Conservation (phyloP, 1,140 invertebrate species). For the Cotesia vestalis region DNA sequence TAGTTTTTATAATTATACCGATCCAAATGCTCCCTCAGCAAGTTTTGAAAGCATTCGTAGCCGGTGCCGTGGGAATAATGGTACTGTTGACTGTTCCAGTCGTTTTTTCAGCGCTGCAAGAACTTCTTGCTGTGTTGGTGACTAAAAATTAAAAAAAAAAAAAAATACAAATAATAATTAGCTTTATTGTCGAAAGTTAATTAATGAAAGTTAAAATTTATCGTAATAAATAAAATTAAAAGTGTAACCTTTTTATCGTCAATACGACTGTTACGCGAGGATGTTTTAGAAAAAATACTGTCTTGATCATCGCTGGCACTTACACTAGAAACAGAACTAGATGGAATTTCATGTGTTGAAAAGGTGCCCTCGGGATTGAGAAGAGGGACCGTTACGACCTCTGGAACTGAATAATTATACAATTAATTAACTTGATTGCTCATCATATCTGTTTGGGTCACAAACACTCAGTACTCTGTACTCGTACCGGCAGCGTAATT, state of each 20-base stretch:
- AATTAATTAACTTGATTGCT: conserved; percentile 64
- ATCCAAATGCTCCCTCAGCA: conserved; percentile 90
- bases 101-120: conserved; percentile 75
- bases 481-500: conserved; percentile 58
- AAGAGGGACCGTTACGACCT: conserved; percentile 75
- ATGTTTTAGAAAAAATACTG: conserved; percentile 62
- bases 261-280: conserved; percentile 58
- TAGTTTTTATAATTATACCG: conserved; percentile 68
- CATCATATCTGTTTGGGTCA: conserved; percentile 42
- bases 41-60: conserved; percentile 88
- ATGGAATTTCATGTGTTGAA: conserved; percentile 41
- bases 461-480: conserved; percentile 60
- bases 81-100: conserved; percentile 75
- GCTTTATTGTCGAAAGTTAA: conserved; percentile 2
- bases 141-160: conserved; percentile 64
- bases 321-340: conserved; percentile 48
- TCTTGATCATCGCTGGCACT: conserved; percentile 64
- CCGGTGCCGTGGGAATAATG: conserved; percentile 85
- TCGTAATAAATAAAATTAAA: conserved; percentile 20
- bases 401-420: conserved; percentile 82
- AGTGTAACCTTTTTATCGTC: conserved; percentile 64
- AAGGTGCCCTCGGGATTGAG: conserved; percentile 61
- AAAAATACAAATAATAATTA: conserved; percentile 38
- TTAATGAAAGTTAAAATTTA: no score
- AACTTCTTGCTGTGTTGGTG: conserved; percentile 77